A percentile compares a stretch with the other conserved stretches of the same genome.
These are phyloP conservation scores for Heliconius nattereri DNA, from an alignment of 1,140 invertebrate genomes.

Conservation along the genomic window DNA sequence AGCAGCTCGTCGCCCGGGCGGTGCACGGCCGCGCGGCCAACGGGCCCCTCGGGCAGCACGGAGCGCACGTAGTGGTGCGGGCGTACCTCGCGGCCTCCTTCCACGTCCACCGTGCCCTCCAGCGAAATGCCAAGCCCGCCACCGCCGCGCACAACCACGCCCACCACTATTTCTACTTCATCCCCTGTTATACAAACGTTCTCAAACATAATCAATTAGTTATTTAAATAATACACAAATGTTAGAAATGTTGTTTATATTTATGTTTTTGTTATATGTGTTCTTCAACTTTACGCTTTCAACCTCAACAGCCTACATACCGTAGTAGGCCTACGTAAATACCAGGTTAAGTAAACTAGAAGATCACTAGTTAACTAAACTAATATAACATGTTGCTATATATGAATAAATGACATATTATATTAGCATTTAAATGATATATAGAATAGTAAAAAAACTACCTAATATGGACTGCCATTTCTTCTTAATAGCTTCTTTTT, in stretches of 20 bases:
- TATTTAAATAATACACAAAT: too few relatives aligned
- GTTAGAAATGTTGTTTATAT: too few relatives aligned
- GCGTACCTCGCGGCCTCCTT: constrained; percentile 94
- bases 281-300: too few relatives aligned
- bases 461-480: constrained; percentile 92
- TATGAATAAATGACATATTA: too few relatives aligned
- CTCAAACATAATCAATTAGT: too few relatives aligned
- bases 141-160: constrained; percentile 92
- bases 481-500: constrained; percentile 88
- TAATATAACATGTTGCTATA: too few relatives aligned
- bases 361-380: too few relatives aligned
- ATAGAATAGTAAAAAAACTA: constrained; percentile 19
- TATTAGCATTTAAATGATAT: background rate
- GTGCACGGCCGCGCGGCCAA: constrained; percentile 92
- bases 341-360: too few relatives aligned
- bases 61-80: constrained; percentile 97
- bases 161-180: constrained; percentile 94
- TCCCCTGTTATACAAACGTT: constrained; percentile 76
- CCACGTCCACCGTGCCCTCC: constrained; percentile 97
- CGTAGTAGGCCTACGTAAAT: too few relatives aligned
- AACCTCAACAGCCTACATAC: too few relatives aligned
- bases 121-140: constrained; percentile 96
- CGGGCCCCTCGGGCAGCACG: constrained; percentile 96
- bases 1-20: constrained; percentile 95
- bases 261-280: too few relatives aligned